These are phyloP conservation scores for Luffia ferchaultella DNA, from an alignment of 2,888 invertebrate genomes.

Conservation along the genomic window DNA sequence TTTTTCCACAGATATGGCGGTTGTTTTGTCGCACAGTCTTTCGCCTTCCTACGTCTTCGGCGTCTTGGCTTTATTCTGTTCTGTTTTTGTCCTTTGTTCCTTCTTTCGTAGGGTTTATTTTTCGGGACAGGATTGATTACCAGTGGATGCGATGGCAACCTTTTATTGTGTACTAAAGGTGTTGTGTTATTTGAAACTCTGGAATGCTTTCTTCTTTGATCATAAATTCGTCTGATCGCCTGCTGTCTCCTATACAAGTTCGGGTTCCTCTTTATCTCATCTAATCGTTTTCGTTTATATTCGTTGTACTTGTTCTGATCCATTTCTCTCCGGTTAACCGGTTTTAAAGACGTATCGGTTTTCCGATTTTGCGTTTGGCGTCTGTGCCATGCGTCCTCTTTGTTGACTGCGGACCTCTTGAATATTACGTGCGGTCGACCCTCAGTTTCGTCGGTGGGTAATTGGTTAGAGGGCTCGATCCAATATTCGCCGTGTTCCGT, in stretches of 20 bases:
- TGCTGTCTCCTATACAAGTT: constrained; percentile 37
- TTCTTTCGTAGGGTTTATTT: constrained; percentile 20
- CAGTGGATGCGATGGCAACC: neutral
- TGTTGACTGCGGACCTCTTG: constrained; percentile 71
- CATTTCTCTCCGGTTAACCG: constrained; percentile 65
- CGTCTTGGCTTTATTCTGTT: constrained; percentile 29
- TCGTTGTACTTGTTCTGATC: constrained; percentile 48
- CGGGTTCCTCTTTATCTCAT: constrained; percentile 44
- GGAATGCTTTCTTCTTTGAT: constrained; percentile 32
- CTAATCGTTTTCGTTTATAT: constrained; percentile 36
- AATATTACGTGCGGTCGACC: constrained; percentile 73
- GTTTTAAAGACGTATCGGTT: constrained; percentile 43
- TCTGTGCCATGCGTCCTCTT: constrained; percentile 45
- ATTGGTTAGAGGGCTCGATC: constrained; percentile 74
- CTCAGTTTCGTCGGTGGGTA: constrained; percentile 32
- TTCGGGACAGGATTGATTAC: neutral
- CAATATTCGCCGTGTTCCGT: constrained; percentile 74
- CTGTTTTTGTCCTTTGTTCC: constrained; percentile 32
- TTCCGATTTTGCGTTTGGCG: constrained; percentile 34
- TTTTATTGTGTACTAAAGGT: neutral
- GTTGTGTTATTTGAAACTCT: neutral
- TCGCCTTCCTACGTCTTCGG: constrained; percentile 37
- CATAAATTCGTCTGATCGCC: constrained; percentile 36
- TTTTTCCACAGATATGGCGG: constrained; percentile 47
- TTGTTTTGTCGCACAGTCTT: constrained; percentile 55